phyloP scores from a whole-genome alignment of 1,140 invertebrate species.

The Drosophila willistoni region DNA sequence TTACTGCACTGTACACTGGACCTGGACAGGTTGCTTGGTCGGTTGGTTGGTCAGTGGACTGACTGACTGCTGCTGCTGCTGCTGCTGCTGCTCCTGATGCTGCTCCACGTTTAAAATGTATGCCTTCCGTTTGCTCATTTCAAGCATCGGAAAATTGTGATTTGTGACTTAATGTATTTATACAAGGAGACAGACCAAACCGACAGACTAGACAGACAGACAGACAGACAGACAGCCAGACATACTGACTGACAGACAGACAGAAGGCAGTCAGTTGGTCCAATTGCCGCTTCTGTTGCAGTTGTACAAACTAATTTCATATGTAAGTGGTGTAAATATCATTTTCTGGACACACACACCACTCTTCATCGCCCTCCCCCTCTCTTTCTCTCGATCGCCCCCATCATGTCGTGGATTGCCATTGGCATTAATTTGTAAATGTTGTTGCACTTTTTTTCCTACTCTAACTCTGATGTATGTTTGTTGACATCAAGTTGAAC shows the following conservation, averaged over 20 bases:
- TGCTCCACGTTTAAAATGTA: slow-evolving; percentile 68
- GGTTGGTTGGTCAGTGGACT: slow-evolving; percentile 56
- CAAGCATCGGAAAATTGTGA: slow-evolving; percentile 80
- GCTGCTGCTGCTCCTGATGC: background rate
- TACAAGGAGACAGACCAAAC: slow-evolving; percentile 51
- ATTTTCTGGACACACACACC: slow-evolving; percentile 64
- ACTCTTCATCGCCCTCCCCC: background rate
- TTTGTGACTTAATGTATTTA: slow-evolving; percentile 83
- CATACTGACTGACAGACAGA: slow-evolving; percentile 4
- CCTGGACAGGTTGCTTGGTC: slow-evolving; percentile 3
- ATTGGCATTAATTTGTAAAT: slow-evolving; percentile 76
- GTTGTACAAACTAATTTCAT: slow-evolving; percentile 80
- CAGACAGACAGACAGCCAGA: background rate
- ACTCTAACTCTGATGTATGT: too few species aligned
- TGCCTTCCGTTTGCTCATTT: slow-evolving; percentile 82
- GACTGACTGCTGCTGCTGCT: slow-evolving; percentile 20
- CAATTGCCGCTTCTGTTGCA: slow-evolving; percentile 42
- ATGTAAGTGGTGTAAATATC: slow-evolving; percentile 82
- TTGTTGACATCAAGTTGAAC: too few species aligned
- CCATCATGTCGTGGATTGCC: slow-evolving; percentile 24
- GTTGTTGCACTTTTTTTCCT: slow-evolving; percentile 40
- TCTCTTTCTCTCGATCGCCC: slow-evolving; percentile 15
- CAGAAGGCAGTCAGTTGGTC: slow-evolving; percentile 18
- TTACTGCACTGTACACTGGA: slow-evolving; percentile 7
- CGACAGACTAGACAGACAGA: slow-evolving; percentile 28